Conservation (phyloP, 2,888 invertebrate species). For the Drosophila rellima region DNA sequence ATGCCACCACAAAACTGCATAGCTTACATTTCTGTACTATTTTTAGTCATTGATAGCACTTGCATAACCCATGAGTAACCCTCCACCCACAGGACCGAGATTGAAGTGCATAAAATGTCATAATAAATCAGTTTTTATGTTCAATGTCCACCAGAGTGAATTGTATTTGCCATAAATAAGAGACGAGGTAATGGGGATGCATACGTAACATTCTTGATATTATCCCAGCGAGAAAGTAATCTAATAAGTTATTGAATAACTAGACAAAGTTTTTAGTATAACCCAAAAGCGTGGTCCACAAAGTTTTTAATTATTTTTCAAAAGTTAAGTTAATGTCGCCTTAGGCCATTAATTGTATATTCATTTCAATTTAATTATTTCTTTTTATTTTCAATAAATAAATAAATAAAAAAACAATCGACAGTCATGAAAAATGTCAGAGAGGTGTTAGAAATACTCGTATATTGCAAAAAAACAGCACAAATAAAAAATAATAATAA, state of each 20-base stretch:
- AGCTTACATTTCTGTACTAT: slow-evolving; percentile 28
- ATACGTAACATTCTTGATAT: slow-evolving; percentile 4
- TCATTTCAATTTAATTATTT: not conserved
- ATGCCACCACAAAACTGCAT: slow-evolving; percentile 18
- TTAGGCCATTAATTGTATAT: not conserved
- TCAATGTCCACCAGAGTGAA: slow-evolving; percentile 8
- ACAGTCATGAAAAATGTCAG: not conserved
- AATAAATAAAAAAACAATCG: too few relatives aligned
- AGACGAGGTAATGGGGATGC: not conserved
- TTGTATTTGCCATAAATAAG: slow-evolving; percentile 38
- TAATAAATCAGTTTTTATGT: slow-evolving; percentile 58
- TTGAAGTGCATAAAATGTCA: slow-evolving; percentile 42
- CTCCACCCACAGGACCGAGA: slow-evolving; percentile 1
- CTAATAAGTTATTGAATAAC: slow-evolving; percentile 6
- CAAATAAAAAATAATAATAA: not conserved
- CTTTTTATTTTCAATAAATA: not conserved
- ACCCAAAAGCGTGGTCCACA: not conserved
- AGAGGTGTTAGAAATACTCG: slow-evolving; percentile 6
- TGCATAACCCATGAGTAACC: slow-evolving; percentile 18
- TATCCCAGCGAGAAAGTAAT: not conserved
- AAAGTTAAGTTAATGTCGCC: not conserved
- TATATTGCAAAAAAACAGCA: not conserved
- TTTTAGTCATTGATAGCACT: slow-evolving; percentile 26
- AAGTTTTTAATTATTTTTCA: not conserved
- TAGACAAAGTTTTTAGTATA: not conserved